Base-by-base conservation (phyloP, 2,888 invertebrate genomes). In the Epirrita christyi region DNA sequence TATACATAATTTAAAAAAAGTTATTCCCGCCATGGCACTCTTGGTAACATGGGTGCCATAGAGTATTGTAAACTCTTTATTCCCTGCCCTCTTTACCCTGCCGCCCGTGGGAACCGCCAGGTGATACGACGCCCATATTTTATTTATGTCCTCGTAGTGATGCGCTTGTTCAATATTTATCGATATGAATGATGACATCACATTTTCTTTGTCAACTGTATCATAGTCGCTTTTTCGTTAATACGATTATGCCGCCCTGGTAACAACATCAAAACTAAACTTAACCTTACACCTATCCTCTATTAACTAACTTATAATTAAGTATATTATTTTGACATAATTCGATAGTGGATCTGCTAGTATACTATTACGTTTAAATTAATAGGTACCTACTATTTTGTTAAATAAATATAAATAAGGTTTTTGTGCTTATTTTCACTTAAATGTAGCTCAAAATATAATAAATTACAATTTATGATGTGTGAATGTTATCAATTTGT, bases 111-210 rank as follows among this genome's bases (percentile, higher is more conserved):
- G 78, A 80, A 62, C 67, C 54, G 63, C 62, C 85, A 84, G 72
- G 76, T 83, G 84, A 66, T 74, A 71, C 73, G 73, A 73, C n/a
- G n/a, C 80, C 83, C 78, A 82, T 83, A 82, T 83, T 77, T 83
- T 82, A 85, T 85, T 83, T 83, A 83, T 80, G 76, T 76, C 4
- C 21, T 21, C 72, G 61, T 66, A 58, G 68, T 64, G 70, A 48
- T 72, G 67, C 54, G 60, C 61, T 53, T 29, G 61, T 63, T 62
- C 50, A 42, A 45, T 61, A 21, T 68, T 68, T 45, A 45, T 50
- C 41, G 64, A 61, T 48, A 56, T 29, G 42, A 44, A 61, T 38
- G 14, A 14, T 14, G 38, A 58, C 14, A 28, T 32, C 28, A 11
- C 37, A 7, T n/a, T n/a, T n/a, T n/a, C n/a, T n/a, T n/a, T n/a